Evolutionary conservation across 2,888 invertebrate genomes (phyloP).

Genomic region (Cheilosia impressa): DNA sequence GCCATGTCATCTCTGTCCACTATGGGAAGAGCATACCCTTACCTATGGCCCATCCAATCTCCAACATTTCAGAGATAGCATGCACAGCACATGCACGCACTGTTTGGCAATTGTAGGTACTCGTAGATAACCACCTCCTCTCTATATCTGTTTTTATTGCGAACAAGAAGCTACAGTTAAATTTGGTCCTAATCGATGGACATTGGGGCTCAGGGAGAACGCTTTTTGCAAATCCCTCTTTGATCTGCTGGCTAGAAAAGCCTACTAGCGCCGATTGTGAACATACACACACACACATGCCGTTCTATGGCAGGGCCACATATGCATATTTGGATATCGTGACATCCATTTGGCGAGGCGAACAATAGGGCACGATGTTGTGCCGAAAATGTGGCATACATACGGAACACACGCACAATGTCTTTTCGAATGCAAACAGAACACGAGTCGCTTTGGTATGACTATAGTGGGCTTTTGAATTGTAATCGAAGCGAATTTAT

Average conservation of each 20-base stretch:
- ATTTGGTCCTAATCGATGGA: slow-evolving; percentile 67
- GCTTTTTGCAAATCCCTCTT: slow-evolving; percentile 65
- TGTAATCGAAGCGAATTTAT: slow-evolving; percentile 63
- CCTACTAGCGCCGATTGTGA: slow-evolving; percentile 47
- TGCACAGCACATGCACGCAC: slow-evolving; percentile 56
- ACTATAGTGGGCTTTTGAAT: slow-evolving; percentile 11
- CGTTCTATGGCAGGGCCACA: slow-evolving; percentile 24
- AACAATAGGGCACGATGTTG: slow-evolving; percentile 69
- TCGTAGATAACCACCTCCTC: slow-evolving; percentile 45
- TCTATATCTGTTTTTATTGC: slow-evolving; percentile 49
- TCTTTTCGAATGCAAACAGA: slow-evolving; percentile 17
- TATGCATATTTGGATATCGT: slow-evolving; percentile 56
- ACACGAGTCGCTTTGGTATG: slow-evolving; percentile 42
- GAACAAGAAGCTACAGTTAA: slow-evolving; percentile 66
- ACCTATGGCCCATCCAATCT: slow-evolving; percentile 12
- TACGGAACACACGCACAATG: slow-evolving; percentile 58
- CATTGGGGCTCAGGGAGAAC: slow-evolving; percentile 48
- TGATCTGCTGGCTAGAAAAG: slow-evolving; percentile 44
- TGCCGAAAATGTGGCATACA: slow-evolving; percentile 57
- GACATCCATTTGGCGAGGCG: slow-evolving; percentile 53
- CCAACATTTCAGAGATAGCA: slow-evolving; percentile 21
- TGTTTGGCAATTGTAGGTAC: slow-evolving; percentile 47
- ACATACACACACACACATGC: not conserved
- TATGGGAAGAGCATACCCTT: slow-evolving; percentile 17
- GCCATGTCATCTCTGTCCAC: slow-evolving; percentile 66